Evolutionary conservation across 2,888 invertebrate genomes (phyloP).

Genomic region (Hydropsyche betteni): DNA sequence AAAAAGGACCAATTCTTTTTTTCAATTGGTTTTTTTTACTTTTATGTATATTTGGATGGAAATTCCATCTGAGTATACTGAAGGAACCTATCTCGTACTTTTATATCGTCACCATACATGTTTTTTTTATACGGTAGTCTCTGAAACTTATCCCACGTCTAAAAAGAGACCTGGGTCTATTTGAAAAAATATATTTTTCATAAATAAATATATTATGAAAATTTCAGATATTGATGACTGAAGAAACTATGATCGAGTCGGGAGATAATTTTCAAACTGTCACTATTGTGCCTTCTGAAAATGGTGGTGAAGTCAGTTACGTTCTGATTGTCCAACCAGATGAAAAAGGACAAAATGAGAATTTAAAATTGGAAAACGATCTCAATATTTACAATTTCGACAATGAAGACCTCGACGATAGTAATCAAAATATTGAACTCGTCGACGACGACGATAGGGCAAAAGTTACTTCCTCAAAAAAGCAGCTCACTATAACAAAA

Average conservation of each 20-base stretch:
- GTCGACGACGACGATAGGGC: constrained; percentile 73
- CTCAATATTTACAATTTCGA: constrained; percentile 76
- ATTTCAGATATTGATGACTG: constrained; percentile 25
- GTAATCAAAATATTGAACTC: constrained; percentile 58
- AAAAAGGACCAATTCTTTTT: too few relatives aligned
- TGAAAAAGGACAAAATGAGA: constrained; percentile 57
- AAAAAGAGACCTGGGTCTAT: too few relatives aligned
- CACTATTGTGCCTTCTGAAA: constrained; percentile 83
- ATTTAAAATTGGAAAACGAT: constrained; percentile 60
- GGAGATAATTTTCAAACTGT: constrained; percentile 80
- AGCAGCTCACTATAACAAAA: constrained; percentile 65
- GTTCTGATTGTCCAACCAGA: constrained; percentile 84
- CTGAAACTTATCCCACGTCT: too few relatives aligned
- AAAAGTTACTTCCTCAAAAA: constrained; percentile 70
- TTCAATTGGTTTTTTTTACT: too few relatives aligned
- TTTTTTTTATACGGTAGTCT: too few relatives aligned
- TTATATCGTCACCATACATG: too few relatives aligned
- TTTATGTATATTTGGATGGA: too few relatives aligned
- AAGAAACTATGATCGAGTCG: constrained; percentile 61
- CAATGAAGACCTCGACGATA: constrained; percentile 66
- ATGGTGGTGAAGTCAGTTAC: constrained; percentile 84
- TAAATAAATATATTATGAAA: background rate
- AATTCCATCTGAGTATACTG: too few relatives aligned
- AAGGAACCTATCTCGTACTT: too few relatives aligned
- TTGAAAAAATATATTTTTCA: too few relatives aligned